phyloP scores from a whole-genome alignment of 2,888 invertebrate genomes.

The Apomyelois bistriatella region DNA sequence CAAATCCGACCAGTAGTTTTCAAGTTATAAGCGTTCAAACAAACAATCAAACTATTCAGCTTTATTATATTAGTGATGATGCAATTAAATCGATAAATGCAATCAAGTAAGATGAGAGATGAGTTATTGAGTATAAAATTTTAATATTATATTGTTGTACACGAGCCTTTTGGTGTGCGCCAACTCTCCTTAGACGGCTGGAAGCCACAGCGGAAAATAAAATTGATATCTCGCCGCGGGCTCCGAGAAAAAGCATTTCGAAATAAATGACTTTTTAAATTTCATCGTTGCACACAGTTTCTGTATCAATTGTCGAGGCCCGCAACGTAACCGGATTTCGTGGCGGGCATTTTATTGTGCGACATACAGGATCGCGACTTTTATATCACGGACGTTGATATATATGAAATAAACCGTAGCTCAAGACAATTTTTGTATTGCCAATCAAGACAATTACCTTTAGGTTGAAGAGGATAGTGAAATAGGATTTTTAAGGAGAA shows the following conservation, averaged over 20 bases:
- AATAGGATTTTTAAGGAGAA: neutral
- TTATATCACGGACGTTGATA: slow-evolving; percentile 54
- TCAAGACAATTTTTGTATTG: slow-evolving; percentile 30
- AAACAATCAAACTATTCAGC: no score
- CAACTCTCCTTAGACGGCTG: slow-evolving; percentile 40
- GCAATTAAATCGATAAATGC: no score
- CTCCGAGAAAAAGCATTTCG: slow-evolving; percentile 77
- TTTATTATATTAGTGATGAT: no score
- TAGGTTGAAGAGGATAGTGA: neutral
- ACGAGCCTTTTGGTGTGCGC: slow-evolving; percentile 27
- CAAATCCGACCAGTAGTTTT: no score
- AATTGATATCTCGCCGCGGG: slow-evolving; percentile 76
- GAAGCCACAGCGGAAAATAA: slow-evolving; percentile 74
- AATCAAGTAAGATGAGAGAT: no score
- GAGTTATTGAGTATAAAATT: neutral
- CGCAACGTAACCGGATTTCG: slow-evolving; percentile 74
- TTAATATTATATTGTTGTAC: neutral
- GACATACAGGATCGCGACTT: slow-evolving; percentile 69
- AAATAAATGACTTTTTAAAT: slow-evolving; percentile 81
- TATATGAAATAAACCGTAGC: slow-evolving; percentile 45
- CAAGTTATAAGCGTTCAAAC: no score
- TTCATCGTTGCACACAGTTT: slow-evolving; percentile 80
- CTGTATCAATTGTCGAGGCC: slow-evolving; percentile 78
- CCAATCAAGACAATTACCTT: slow-evolving; percentile 42
- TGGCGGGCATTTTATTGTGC: slow-evolving; percentile 73